Base-by-base conservation (phyloP, 2,797 vertebrate species). In the Sebastolobus altivelis region DNA sequence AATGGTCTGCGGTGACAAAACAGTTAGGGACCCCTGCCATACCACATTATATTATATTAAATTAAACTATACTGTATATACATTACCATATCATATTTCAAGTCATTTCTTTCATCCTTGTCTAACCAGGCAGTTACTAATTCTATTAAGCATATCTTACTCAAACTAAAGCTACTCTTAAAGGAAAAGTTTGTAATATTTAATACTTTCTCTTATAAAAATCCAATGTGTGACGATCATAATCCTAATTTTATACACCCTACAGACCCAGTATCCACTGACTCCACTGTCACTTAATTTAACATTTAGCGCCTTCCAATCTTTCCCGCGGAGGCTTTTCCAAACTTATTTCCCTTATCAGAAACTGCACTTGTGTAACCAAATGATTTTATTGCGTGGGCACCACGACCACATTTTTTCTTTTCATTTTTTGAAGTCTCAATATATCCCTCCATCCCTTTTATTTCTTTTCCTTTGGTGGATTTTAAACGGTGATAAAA, bases 401-500 rank as follows among this genome's bases (percentile, higher is more conserved):
- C 59, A 35, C 81, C 71, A 72, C 65, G 13, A 56, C 76, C 58
- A 20, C 22, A 38, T 29, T 62, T 52, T 60, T 63, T 4, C 27
- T 56, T 56, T 43, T 43, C 12, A n/a, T 27, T 72, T 73, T 79
- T 74, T 88, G 25, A 86, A 80, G 71, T 79, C 83, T 80, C 76
- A 72, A 59, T 77, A 69, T 59, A 72, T 80, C 72, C 58, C 35
- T 78, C 76, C 3, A 46, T 82, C 60, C 38, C 62, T 84, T 86
- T 85, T 83, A 84, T 88, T 85, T 81, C 70, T 79, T 52, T 67
- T 78, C 67, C 86, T 88, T 86, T 88, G 75, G 72, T 77, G 78
- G 85, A 89, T 90, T 84, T 89, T 86, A 87, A 90, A 88, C 6
- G 20, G 74, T 55, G 90, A 93, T 91, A 88, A 91, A 91, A 89